A percentile compares a stretch with the other conserved stretches of the same genome.
These are phyloP conservation scores for Chrysaora quinquecirrha DNA, from an alignment of 30 jellyfish, hydroid and myxozoan genomes.

Conservation along the genomic window DNA sequence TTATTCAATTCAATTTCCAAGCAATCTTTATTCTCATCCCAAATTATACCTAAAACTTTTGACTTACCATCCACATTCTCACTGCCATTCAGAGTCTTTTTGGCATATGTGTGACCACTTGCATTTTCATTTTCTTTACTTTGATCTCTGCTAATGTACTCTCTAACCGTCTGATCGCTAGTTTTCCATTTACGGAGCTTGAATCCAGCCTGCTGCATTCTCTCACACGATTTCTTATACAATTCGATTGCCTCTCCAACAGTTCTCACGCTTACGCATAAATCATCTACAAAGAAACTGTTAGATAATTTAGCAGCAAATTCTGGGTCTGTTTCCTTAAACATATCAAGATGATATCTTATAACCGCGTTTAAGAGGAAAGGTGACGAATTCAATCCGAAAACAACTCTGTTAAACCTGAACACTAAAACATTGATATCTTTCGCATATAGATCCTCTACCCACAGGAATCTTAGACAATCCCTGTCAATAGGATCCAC, in stretches of 20 bases:
- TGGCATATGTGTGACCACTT: background rate
- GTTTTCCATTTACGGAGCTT: slow-evolving; percentile 36
- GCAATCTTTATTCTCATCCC: background rate
- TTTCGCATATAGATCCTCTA: slow-evolving; percentile 5
- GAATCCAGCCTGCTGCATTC: slow-evolving; percentile 27
- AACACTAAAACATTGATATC: background rate
- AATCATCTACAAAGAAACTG: too few species aligned
- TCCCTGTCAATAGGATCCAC: too few species aligned
- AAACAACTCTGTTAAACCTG: slow-evolving; percentile 2
- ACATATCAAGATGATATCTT: too few species aligned
- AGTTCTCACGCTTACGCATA: background rate
- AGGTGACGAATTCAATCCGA: slow-evolving; percentile 21
- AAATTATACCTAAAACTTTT: background rate
- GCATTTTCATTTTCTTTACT: background rate
- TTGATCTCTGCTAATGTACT: background rate
- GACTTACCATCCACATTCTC: background rate
- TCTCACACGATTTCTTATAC: slow-evolving; percentile 11
- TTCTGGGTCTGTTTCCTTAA: too few species aligned
- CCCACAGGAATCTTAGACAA: slow-evolving; percentile 57
- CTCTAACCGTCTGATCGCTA: background rate
- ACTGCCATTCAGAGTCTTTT: background rate
- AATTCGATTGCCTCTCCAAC: background rate
- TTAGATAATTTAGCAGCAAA: too few species aligned
- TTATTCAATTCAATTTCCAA: background rate
- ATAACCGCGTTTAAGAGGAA: slow-evolving; percentile 43